phyloP scores from a whole-genome alignment of 2,888 invertebrate genomes.

The Stenodera caucasica region DNA sequence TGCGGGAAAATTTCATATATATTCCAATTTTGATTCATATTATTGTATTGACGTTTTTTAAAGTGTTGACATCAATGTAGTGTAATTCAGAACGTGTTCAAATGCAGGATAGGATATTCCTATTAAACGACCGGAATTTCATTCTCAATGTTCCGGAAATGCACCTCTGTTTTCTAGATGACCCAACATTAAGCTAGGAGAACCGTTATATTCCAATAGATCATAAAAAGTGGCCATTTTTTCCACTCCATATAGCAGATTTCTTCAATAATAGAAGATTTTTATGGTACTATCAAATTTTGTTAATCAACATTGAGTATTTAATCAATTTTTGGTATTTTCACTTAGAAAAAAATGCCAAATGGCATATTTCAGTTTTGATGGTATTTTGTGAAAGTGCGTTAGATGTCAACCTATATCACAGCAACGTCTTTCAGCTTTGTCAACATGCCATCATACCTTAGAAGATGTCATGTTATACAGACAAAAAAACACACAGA shows the following conservation, averaged over 20 bases:
- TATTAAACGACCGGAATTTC: constrained; percentile 9
- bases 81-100: not conserved
- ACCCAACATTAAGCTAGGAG: not conserved
- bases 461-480: not conserved
- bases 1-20: too few relatives aligned
- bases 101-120: constrained; percentile 3
- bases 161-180: not conserved
- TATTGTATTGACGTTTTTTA: not conserved
- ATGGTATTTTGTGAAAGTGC: not conserved
- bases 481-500: not conserved
- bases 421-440: constrained; percentile 13
- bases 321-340: not conserved
- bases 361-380: not conserved
- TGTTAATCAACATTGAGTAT: not conserved
- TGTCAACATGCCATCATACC: constrained; percentile 11
- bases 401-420: constrained; percentile 20
- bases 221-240: not conserved
- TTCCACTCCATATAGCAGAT: not conserved
- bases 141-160: constrained; percentile 8
- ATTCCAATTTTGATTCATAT: not conserved
- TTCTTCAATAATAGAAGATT: not conserved
- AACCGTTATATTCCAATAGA: not conserved
- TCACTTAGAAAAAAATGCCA: not conserved
- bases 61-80: not conserved
- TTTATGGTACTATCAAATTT: not conserved